Evolutionary conservation across 2,797 vertebrate genomes (phyloP), one percentile per base, ranked within the genome.

Genomic region (Pseudopleuronectes americanus): DNA sequence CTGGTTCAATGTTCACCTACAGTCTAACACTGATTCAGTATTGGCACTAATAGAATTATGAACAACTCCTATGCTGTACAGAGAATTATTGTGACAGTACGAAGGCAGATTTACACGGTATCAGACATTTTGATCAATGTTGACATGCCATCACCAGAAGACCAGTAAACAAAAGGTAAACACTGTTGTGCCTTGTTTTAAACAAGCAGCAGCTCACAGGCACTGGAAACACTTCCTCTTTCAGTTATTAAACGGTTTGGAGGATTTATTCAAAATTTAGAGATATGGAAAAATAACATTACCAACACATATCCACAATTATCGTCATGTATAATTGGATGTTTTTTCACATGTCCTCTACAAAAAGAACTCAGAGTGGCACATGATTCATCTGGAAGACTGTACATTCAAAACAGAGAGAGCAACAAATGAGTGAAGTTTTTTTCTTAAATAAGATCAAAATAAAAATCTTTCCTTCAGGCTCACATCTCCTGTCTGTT

Each of bases 1-100:
- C 17, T 16, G 45, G 47, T 17, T 52, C 16, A 45, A 36, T 64
- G 31, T 60, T 53, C 13, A 43, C 57, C 24, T 76, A 77, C 17
- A 58, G 31, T 75, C 53, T 36, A 76, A 83, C 67, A 79, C 71
- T 48, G 57, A 83, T 59, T 71, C 24, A 51, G 17, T 74, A 21
- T 78, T 89, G 87, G 86, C 86, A 91, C 81, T 71, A 68, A 57
- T 13, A 57, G 17, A 67, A 70, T 1, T 51, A 14, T 52, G 53
- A 73, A 71, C 55, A 52, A 47, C 71, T 57, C 22, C 7, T 45
- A 61, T 6, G 64, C 71, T 80, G 67, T 73, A 80, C 74, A 85
- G 70, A 71, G 65, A 58, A 43, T 52, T 62, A 45, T 6, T 65
- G 52, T 71, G n/a, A 68, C 49, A 61, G 43, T 53, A 57, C 26